Percentiles rank a stretch among this genome's conserved stretches.
phyloP scores from a whole-genome alignment of 2,797 vertebrate species.

The Eidolon dupreanum region DNA sequence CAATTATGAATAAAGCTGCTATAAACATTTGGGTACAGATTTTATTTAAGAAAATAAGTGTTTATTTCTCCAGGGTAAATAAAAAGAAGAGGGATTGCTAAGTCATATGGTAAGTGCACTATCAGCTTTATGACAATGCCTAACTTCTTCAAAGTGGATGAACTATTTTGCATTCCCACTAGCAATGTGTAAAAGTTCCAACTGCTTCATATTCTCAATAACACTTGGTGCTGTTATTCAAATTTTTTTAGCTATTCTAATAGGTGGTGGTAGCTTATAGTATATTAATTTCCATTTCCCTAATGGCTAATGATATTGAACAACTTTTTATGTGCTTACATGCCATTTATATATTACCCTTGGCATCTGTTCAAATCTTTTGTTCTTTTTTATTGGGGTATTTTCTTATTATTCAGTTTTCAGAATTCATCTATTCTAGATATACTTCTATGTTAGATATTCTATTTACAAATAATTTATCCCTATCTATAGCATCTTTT shows the following conservation, averaged over 20 bases:
- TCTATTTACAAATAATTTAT: neutral
- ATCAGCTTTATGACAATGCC: neutral
- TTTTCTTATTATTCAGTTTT: neutral
- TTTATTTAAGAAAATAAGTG: neutral
- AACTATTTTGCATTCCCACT: neutral
- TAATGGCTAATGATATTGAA: neutral
- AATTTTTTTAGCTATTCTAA: neutral
- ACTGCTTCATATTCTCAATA: neutral
- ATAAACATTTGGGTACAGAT: neutral
- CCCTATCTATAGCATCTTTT: neutral
- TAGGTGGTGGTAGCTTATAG: neutral
- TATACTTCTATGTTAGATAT: neutral
- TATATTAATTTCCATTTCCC: neutral
- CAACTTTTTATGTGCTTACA: neutral
- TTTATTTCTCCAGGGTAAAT: neutral
- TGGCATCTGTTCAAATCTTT: neutral
- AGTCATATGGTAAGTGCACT: neutral
- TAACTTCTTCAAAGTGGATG: neutral
- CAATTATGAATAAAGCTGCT: neutral
- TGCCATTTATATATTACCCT: neutral
- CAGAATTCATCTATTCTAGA: neutral
- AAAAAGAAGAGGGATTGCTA: neutral
- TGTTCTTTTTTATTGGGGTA: neutral
- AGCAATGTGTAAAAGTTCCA: neutral
- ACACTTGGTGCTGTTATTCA: neutral